Evolutionary conservation across 2,113 vertebrate species (phyloP).

Genomic region (Cryptoleucopteryx plumbea): DNA sequence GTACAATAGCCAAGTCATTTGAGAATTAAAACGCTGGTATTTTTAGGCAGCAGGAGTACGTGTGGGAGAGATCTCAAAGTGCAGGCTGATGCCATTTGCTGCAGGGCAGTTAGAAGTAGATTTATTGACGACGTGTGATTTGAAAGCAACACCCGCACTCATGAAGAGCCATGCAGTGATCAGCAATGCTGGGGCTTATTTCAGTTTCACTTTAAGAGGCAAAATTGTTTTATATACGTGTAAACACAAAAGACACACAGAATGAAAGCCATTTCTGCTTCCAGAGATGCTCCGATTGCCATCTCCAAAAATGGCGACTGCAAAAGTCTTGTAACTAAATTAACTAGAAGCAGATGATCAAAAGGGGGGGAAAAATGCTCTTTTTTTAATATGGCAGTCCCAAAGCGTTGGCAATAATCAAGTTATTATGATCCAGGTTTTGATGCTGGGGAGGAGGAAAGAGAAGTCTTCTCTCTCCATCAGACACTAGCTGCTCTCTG

Average conservation of each 20-base stretch:
- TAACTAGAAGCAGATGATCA: neutral
- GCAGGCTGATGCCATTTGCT: slow-evolving; percentile 38
- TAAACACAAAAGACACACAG: neutral
- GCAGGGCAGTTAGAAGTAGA: slow-evolving; percentile 29
- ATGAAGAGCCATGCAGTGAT: neutral
- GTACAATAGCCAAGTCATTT: neutral
- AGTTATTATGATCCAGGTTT: neutral
- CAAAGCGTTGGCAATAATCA: neutral
- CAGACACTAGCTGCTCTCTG: neutral
- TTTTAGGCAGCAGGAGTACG: slow-evolving; percentile 31
- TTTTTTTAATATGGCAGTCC: neutral
- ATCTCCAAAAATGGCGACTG: slow-evolving; percentile 18
- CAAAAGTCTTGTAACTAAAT: neutral
- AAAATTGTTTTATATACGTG: neutral
- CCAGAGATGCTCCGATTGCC: neutral
- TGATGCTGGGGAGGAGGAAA: neutral
- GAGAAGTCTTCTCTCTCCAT: neutral
- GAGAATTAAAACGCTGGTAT: neutral
- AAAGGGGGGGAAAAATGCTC: neutral
- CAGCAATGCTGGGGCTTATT: neutral
- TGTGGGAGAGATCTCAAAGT: slow-evolving; percentile 30
- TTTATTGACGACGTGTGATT: neutral
- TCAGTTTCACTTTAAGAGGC: neutral
- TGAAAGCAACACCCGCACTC: neutral
- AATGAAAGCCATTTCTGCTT: neutral